These are phyloP conservation scores for Papilio gigon DNA, from an alignment of 2,888 invertebrate species.

Conservation along the genomic window DNA sequence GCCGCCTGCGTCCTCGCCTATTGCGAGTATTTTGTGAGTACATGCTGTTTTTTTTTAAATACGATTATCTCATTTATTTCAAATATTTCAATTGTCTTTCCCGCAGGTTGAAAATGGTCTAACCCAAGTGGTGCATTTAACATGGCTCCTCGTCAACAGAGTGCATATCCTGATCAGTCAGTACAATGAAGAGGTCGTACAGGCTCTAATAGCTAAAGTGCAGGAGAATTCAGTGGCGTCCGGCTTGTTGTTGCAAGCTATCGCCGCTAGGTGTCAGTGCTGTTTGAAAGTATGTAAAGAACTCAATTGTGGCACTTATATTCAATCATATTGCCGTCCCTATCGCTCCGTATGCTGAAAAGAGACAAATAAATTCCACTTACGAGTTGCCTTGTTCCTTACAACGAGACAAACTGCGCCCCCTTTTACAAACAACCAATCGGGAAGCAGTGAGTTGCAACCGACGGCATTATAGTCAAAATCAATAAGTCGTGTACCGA, in stretches of 20 bases:
- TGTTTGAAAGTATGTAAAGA: slow-evolving; percentile 67
- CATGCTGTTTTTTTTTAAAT: not conserved
- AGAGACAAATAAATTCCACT: too few species aligned
- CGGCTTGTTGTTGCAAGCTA: slow-evolving; percentile 86
- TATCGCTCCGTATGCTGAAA: too few species aligned
- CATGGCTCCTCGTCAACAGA: slow-evolving; percentile 89
- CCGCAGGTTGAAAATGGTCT: slow-evolving; percentile 86
- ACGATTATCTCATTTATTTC: not conserved
- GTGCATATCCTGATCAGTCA: slow-evolving; percentile 85
- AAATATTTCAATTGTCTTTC: not conserved
- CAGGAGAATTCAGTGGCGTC: slow-evolving; percentile 85
- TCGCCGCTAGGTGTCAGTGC: slow-evolving; percentile 85
- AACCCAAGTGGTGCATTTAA: slow-evolving; percentile 87
- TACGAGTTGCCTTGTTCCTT: too few species aligned
- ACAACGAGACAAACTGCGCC: too few species aligned
- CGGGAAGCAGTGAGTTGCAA: too few species aligned
- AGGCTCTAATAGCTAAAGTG: slow-evolving; percentile 57
- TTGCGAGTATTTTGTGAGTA: slow-evolving; percentile 89
- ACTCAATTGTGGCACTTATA: not conserved
- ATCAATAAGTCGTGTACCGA: too few species aligned
- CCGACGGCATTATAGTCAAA: too few species aligned
- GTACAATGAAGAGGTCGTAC: slow-evolving; percentile 85
- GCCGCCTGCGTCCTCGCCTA: slow-evolving; percentile 87
- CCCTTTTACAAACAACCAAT: too few species aligned
- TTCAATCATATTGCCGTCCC: too few species aligned